These are phyloP conservation scores for Paradisaea rubra DNA, from an alignment of 2,113 vertebrate genomes.

Conservation along the genomic window DNA sequence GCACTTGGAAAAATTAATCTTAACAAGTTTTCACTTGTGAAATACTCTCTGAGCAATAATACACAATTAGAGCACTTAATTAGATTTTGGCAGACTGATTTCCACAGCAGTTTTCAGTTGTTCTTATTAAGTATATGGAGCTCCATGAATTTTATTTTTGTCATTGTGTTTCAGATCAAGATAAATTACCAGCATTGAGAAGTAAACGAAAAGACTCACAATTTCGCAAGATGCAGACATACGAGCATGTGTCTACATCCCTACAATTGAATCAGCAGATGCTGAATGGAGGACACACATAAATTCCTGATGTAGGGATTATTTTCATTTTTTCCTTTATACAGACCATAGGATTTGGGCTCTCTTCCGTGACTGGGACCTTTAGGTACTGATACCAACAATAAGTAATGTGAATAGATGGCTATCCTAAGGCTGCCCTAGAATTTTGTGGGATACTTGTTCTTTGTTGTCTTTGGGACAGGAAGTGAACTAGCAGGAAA, in stretches of 20 bases:
- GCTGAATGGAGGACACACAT: not conserved
- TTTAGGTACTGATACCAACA: not conserved
- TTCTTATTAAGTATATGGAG: not conserved
- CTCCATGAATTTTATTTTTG: not conserved
- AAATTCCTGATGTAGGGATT: not conserved
- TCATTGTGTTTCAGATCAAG: not conserved
- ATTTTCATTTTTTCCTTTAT: not conserved
- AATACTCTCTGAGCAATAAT: not conserved
- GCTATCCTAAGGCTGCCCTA: not conserved
- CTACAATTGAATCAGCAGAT: not conserved
- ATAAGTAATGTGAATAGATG: not conserved
- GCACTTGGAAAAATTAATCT: not conserved
- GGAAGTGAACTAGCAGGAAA: not conserved
- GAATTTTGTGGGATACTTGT: not conserved
- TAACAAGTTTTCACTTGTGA: not conserved
- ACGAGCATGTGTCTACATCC: not conserved
- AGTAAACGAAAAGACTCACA: not conserved
- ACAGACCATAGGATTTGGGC: not conserved
- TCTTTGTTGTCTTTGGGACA: not conserved
- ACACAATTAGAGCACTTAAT: not conserved
- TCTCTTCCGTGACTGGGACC: not conserved
- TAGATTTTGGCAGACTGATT: not conserved
- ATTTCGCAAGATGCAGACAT: not conserved
- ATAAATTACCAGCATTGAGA: not conserved
- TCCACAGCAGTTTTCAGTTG: not conserved